phyloP scores from a whole-genome alignment of 2,888 invertebrate genomes.

The Acanthosepion pharaonis region DNA sequence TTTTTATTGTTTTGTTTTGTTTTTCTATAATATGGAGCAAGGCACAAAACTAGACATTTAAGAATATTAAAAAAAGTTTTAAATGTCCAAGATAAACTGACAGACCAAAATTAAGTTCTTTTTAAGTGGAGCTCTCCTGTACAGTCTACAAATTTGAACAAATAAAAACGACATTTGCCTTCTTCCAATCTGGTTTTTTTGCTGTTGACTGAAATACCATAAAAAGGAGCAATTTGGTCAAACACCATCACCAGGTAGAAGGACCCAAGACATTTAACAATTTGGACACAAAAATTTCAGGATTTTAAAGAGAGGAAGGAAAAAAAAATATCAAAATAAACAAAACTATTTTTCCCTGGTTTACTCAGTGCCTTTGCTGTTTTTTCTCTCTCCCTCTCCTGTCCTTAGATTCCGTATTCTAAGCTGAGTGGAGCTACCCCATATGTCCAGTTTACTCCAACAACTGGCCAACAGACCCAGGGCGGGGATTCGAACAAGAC shows the following conservation, averaged over 20 bases:
- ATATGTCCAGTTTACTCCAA: neutral
- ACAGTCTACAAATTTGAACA: neutral
- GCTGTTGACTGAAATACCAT: neutral
- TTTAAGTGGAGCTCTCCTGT: neutral
- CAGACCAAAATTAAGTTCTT: neutral
- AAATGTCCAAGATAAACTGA: neutral
- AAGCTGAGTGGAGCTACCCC: conserved; percentile 6
- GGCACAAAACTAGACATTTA: conserved; percentile 33
- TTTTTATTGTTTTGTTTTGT: neutral
- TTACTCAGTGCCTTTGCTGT: neutral
- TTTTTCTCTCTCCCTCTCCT: neutral
- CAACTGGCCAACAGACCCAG: conserved; percentile 23
- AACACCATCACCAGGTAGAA: neutral
- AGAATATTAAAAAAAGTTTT: neutral
- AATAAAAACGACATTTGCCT: neutral
- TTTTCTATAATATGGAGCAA: conserved; percentile 33
- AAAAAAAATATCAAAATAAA: neutral
- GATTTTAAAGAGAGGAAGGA: neutral
- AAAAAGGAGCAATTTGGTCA: neutral
- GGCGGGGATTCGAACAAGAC: conserved; percentile 33
- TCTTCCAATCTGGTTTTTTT: neutral
- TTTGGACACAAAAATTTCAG: neutral
- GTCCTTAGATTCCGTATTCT: neutral
- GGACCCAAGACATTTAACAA: conserved; percentile 15
- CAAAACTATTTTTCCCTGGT: neutral